These are phyloP conservation scores for Drosophila seguyi DNA, from an alignment of 1,140 invertebrate species.

Conservation along the genomic window DNA sequence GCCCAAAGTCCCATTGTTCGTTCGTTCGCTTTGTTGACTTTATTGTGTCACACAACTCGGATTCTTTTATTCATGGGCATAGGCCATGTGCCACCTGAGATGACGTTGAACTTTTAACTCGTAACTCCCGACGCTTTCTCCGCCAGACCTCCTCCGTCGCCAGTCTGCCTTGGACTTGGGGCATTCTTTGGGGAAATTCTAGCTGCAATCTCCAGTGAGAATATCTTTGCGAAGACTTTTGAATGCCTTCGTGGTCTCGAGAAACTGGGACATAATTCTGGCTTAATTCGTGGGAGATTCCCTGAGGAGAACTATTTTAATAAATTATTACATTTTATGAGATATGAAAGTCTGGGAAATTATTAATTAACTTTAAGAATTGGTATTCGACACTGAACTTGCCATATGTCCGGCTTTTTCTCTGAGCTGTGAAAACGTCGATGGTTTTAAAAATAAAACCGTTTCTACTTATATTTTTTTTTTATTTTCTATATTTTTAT, in stretches of 20 bases:
- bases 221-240: constrained; percentile 4
- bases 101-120: constrained; percentile 57
- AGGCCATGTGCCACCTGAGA: constrained; percentile 43
- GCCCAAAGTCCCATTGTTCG: constrained; percentile 31
- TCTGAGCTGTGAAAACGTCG: neutral
- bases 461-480: too few species aligned
- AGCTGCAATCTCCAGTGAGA: constrained; percentile 1
- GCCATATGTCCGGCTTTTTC: too few species aligned
- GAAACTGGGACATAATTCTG: constrained; percentile 11
- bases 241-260: constrained; percentile 2
- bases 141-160: neutral
- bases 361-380: neutral
- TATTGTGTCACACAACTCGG: constrained; percentile 14
- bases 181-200: constrained; percentile 9
- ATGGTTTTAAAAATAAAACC: neutral
- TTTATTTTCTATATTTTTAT: too few species aligned
- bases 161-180: constrained; percentile 1
- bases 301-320: neutral
- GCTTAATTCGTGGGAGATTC: neutral
- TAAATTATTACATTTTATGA: neutral
- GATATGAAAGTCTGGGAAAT: neutral
- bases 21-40: constrained; percentile 39
- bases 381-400: neutral
- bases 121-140: neutral
- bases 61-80: constrained; percentile 40